Evolutionary conservation across 2,888 invertebrate genomes (phyloP), one percentile per base, ranked within the genome.

Genomic region (Salticus scenicus): DNA sequence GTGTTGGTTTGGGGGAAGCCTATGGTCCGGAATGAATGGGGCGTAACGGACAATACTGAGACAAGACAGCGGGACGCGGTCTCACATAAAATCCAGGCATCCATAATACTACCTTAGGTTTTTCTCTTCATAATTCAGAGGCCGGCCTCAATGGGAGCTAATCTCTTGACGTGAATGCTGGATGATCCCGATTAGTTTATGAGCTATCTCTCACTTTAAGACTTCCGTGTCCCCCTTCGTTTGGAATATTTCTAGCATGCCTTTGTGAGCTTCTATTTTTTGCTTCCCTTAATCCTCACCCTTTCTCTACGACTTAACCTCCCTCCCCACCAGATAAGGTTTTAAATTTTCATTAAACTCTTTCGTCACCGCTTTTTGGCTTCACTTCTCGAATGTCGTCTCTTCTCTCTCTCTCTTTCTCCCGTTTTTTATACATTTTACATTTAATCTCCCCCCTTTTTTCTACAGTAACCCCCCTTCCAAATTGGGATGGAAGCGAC

Each of bases 281-380:
- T 72, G 41, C 70, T 33, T 71, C 71, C 73, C 83, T 57, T 83
- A 76, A 83, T 76, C 72, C 63, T 74, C 72, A 27, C 27, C 76
- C 64, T 76, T 77, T 66, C 51, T 63, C 42, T 47, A 63, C 70
- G 30, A 72, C 51, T 51, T 51, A 47, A 47, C 51, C 31, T 57
- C 72, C 47, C 17, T 14, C 41, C 71, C 47, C 37, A 41, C 63
- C 10, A 24, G 27, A 17, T 31, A 41, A 77, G 76, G 83, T 77
- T 84, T 84, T 84, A 84, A 84, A 84, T 84, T 84, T 84, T 84
- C 83, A 84, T 84, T 84, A 84, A 84, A 84, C 83, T 84, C 83
- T 84, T 84, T 84, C 83, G 83, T 84, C 83, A 84, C 83, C 77
- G 70, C 77, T 70, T 70, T 70, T 24, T 41, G 41, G 42, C 42